Percentiles rank a stretch among this genome's conserved stretches.
These are phyloP conservation scores for Uloborus plumipes DNA, from an alignment of 2,888 invertebrate species.

Conservation along the genomic window DNA sequence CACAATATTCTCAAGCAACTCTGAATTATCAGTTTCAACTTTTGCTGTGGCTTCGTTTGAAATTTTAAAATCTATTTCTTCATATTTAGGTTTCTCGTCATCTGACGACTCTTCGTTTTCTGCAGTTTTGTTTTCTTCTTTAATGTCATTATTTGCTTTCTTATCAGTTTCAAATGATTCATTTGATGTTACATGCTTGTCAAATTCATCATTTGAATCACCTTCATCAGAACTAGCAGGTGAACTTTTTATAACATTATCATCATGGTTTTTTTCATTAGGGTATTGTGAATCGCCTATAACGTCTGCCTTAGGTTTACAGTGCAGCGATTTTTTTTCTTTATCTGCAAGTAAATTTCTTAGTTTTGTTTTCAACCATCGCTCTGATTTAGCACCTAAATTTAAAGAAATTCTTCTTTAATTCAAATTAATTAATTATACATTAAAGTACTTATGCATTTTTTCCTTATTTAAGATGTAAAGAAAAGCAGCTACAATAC, in stretches of 20 bases:
- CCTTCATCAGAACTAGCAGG: background rate
- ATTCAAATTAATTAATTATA: too few relatives aligned
- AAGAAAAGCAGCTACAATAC: background rate
- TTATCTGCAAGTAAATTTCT: conserved; percentile 31
- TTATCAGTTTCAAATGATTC: too few relatives aligned
- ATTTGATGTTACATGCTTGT: too few relatives aligned
- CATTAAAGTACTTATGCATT: too few relatives aligned
- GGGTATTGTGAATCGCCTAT: background rate
- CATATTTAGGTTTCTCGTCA: background rate
- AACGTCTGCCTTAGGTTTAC: too few relatives aligned
- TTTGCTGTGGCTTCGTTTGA: background rate
- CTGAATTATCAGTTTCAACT: too few relatives aligned
- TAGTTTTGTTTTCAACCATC: conserved; percentile 55
- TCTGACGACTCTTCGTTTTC: background rate
- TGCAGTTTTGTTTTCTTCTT: background rate
- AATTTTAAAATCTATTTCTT: background rate
- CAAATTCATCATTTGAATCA: background rate
- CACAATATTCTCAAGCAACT: too few relatives aligned
- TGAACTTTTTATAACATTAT: background rate
- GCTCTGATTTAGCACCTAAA: conserved; percentile 55
- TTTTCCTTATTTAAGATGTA: too few relatives aligned
- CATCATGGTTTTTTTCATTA: conserved; percentile 4
- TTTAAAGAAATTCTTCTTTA: too few relatives aligned
- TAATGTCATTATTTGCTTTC: background rate
- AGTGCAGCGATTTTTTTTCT: conserved; percentile 13